Conservation (phyloP, 2,113 vertebrate genomes). For the Oriolus oriolus region DNA sequence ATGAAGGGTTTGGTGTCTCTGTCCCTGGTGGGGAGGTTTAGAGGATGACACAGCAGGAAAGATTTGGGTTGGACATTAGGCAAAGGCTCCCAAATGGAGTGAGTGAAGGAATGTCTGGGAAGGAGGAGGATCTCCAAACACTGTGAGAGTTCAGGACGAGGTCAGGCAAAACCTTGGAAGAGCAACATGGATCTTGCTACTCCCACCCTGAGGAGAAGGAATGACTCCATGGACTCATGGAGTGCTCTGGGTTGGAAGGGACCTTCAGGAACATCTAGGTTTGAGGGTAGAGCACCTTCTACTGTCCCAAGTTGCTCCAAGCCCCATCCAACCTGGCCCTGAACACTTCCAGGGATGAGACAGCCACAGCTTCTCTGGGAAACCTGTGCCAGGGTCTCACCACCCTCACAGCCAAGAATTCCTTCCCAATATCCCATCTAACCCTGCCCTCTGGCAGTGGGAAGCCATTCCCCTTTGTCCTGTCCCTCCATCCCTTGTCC, state of each 20-base stretch:
- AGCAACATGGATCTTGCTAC: background rate
- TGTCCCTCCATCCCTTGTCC: background rate
- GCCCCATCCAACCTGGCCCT: fast-evolving
- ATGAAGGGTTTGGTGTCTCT: background rate
- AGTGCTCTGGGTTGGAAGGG: background rate
- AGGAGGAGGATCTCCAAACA: background rate
- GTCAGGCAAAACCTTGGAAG: background rate
- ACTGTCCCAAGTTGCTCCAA: background rate
- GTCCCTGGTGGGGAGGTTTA: background rate
- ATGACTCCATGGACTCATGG: too few species aligned
- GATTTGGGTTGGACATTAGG: background rate
- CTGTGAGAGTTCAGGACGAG: background rate
- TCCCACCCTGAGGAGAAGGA: background rate
- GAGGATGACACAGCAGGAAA: background rate
- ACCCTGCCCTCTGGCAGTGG: fast-evolving
- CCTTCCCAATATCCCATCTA: background rate
- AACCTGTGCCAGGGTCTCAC: fast-evolving
- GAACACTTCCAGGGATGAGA: background rate
- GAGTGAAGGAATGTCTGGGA: background rate
- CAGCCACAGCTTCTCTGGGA: background rate
- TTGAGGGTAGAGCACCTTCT: fast-evolving
- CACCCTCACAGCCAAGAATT: fast-evolving
- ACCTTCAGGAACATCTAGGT: background rate
- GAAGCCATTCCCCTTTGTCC: background rate
- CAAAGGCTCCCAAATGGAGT: background rate